Conservation (phyloP, 2,113 vertebrate species). For the Pao palembangensis region DNA sequence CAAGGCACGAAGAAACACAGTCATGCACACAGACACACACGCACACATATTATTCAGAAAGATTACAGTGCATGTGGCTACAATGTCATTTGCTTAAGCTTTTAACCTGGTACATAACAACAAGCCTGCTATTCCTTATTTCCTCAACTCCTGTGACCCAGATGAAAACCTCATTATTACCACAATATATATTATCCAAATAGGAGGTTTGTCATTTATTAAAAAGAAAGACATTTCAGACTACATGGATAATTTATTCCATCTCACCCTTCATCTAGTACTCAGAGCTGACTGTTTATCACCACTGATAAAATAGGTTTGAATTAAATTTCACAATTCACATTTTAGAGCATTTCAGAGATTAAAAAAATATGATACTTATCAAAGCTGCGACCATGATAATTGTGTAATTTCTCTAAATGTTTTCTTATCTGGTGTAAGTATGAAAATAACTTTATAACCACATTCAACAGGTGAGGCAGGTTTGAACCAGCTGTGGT, state of each 20-base stretch:
- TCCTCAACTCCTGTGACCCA: slow-evolving; percentile 43
- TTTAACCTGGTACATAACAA: slow-evolving; percentile 61
- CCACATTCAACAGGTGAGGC: too few relatives aligned
- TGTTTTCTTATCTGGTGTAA: too few relatives aligned
- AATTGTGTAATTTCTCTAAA: too few relatives aligned
- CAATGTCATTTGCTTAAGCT: slow-evolving; percentile 48
- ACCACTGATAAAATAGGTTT: slow-evolving; percentile 53
- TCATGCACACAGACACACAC: slow-evolving; percentile 8
- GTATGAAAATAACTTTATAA: too few relatives aligned
- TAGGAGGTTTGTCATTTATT: slow-evolving; percentile 71
- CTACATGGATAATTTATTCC: slow-evolving; percentile 65
- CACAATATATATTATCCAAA: slow-evolving; percentile 72
- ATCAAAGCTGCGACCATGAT: too few relatives aligned
- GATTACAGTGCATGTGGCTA: slow-evolving; percentile 47
- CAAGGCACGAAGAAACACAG: slow-evolving; percentile 42
- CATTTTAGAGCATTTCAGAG: slow-evolving; percentile 17
- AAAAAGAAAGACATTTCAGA: slow-evolving; percentile 71
- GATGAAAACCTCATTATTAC: slow-evolving; percentile 69
- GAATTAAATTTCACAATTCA: slow-evolving; percentile 30
- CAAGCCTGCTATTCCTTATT: slow-evolving; percentile 55
- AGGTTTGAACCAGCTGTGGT: too few relatives aligned
- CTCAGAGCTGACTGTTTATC: slow-evolving; percentile 41
- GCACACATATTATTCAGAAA: slow-evolving; percentile 39
- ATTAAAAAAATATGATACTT: not conserved
- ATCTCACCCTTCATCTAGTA: slow-evolving; percentile 60